Evolutionary conservation across 2,797 vertebrate species (phyloP), one percentile per base, ranked within the genome.

Genomic region (Streptopelia turtur): DNA sequence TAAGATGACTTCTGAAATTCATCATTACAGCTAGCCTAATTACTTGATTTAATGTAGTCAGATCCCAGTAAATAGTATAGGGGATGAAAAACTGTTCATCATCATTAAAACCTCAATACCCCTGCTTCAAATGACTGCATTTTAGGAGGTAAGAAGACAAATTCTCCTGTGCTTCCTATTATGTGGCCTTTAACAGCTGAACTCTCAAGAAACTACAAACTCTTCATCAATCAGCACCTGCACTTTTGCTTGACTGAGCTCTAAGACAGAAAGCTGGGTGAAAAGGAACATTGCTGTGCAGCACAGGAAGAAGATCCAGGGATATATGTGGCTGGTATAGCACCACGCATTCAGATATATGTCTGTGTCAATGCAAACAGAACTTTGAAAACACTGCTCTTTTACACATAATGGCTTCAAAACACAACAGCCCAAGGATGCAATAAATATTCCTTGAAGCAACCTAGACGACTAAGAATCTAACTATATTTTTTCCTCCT

Each of bases 1-100:
- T 94, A 53, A 71, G 35, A 78, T 57, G 6, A 85, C 66, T 93
- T 96, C 76, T 16, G 28, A 96, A 97, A 94, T 93, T n/a, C 33
- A 92, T 89, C 59, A 93, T 71, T 83, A 68, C 33, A 76, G 65
- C 41, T 55, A 55, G 53, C 24, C 23, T 71, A 66, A 87, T 65
- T 75, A 95, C 45, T 64, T 76, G 37, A 87, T 76, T 88, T 82
- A 69, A 88, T 52, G 22, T n/a, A 75, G 80, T 93, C 63, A 25
- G 9, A 68, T 55, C 37, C 30, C 49, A 52, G 30, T 71, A 65
- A 92, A 83, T 16, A 57, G 13, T 24, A 74, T 0, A 63, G 61
- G 60, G 15, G 68, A 95, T 47, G 43, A 72, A 88, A 89, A 91
- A 35, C 23, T 82, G 69, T 43, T 91, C 13, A 7, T 72, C 66